Evolutionary conservation across 2,888 invertebrate species (phyloP).

Genomic region (Apodemia zela): DNA sequence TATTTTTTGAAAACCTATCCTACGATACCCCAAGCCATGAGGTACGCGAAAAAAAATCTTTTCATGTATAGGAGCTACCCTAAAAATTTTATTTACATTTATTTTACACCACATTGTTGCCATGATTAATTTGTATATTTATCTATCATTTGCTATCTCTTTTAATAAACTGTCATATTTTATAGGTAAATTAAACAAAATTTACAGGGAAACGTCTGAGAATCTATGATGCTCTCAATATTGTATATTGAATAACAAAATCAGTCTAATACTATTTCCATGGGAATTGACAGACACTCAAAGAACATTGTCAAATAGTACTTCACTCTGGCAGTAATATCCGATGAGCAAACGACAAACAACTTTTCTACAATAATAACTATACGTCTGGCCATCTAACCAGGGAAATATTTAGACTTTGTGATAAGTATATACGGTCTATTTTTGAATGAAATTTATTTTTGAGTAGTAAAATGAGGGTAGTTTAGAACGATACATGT

Average conservation of each 20-base stretch:
- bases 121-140: no score
- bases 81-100: no score
- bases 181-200: no score
- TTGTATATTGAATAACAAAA: conserved; percentile 29
- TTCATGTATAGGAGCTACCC: no score
- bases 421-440: conserved; percentile 14
- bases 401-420: conserved; percentile 20
- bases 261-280: conserved; percentile 56
- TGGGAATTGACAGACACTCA: conserved; percentile 52
- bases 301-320: conserved; percentile 55
- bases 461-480: neutral
- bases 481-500: conserved; percentile 57
- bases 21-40: no score
- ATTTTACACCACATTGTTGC: no score
- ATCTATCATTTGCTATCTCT: no score
- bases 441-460: conserved; percentile 5
- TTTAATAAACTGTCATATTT: no score
- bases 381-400: conserved; percentile 19
- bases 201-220: no score
- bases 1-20: no score
- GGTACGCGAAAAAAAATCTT: no score
- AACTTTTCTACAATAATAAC: conserved; percentile 38
- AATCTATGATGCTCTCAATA: neutral
- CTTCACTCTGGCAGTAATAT: conserved; percentile 59
- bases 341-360: conserved; percentile 60